These are phyloP conservation scores for Xiphorhynchus erythropygius DNA, from an alignment of 2,797 vertebrate genomes.

Conservation along the genomic window DNA sequence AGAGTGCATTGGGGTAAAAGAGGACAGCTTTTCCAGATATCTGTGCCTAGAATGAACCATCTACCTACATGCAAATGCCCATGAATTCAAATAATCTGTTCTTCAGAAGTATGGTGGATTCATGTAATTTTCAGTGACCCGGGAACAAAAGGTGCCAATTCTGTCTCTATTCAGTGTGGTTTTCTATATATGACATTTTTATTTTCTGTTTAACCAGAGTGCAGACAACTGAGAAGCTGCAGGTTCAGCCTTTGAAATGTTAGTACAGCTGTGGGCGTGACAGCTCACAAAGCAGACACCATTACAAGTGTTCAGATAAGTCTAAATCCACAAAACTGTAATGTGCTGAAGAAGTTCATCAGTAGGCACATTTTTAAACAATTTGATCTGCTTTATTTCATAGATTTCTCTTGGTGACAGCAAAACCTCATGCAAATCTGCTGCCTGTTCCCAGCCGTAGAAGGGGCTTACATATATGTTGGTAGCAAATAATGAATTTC, in stretches of 20 bases:
- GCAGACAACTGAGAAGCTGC: not conserved
- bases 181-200: not conserved
- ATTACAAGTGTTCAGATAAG: not conserved
- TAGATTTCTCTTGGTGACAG: not conserved
- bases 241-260: not conserved
- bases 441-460: not conserved
- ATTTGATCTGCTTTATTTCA: not conserved
- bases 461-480: not conserved
- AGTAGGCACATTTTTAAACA: not conserved
- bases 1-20: not conserved
- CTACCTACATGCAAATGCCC: not conserved
- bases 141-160: not conserved
- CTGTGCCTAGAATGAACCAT: not conserved
- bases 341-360: not conserved
- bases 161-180: not conserved
- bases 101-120: not conserved
- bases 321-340: not conserved
- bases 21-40: not conserved
- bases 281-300: not conserved
- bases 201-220: not conserved
- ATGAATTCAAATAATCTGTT: not conserved
- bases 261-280: not conserved
- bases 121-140: not conserved
- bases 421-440: not conserved
- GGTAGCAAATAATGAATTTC: not conserved